phyloP scores from a whole-genome alignment of 2,113 vertebrate genomes.

The Zosterops pallidus region DNA sequence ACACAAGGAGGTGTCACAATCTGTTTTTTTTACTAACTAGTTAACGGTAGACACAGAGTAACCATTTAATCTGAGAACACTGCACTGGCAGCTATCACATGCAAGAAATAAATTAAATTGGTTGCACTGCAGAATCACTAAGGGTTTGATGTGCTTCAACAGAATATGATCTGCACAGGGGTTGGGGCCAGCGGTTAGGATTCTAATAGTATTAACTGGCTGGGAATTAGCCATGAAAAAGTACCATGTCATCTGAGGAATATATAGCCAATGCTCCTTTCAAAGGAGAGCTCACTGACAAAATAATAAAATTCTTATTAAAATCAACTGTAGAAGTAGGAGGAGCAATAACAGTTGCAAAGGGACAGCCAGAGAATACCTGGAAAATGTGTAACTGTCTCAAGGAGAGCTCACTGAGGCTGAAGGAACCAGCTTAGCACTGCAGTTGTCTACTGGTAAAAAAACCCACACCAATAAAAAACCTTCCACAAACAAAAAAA shows the following conservation, averaged over 20 bases:
- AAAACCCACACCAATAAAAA: background rate
- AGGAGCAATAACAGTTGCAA: background rate
- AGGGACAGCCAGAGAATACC: background rate
- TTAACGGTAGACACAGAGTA: background rate
- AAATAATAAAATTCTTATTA: background rate
- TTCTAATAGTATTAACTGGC: background rate
- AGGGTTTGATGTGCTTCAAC: background rate
- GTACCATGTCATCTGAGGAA: background rate
- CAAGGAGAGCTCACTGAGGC: background rate
- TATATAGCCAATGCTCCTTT: background rate
- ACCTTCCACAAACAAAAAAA: background rate
- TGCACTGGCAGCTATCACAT: background rate
- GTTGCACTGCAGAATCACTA: background rate
- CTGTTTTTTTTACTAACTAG: background rate
- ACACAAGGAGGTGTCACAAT: background rate
- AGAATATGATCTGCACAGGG: background rate
- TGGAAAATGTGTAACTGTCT: background rate
- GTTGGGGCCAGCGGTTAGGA: background rate
- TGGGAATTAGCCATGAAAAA: background rate
- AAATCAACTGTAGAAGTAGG: background rate
- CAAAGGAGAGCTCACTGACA: background rate
- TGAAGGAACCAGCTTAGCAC: background rate
- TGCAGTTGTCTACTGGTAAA: background rate
- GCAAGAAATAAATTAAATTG: background rate
- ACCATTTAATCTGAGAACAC: background rate